These are phyloP conservation scores for Pyrrhosoma nymphula DNA, from an alignment of 2,888 invertebrate species.

Conservation along the genomic window DNA sequence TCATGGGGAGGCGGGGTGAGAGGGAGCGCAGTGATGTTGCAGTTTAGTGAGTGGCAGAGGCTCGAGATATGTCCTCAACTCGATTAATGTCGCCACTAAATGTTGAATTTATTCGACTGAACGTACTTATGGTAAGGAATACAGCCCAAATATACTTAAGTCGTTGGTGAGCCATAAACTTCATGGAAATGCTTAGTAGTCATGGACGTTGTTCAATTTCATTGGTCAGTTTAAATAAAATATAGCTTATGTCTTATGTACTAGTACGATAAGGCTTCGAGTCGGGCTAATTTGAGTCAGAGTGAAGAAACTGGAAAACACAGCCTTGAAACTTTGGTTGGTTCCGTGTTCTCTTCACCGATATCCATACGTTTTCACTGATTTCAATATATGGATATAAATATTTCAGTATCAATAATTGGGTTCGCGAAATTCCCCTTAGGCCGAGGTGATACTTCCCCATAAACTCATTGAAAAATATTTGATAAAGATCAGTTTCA, in stretches of 20 bases:
- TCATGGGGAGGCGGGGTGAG: not conserved
- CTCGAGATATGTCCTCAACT: not conserved
- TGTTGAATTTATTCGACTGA: not conserved
- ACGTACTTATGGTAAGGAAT: not conserved
- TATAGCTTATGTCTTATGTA: not conserved
- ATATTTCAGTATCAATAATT: no score
- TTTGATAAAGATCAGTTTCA: no score
- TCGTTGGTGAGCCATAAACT: not conserved
- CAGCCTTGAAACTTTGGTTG: no score
- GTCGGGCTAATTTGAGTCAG: no score
- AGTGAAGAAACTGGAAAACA: no score
- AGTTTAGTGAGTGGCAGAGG: not conserved
- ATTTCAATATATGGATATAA: no score
- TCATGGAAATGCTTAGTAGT: not conserved
- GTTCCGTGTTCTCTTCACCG: no score
- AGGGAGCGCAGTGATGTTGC: not conserved
- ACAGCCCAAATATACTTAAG: not conserved
- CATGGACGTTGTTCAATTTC: not conserved
- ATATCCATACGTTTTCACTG: no score
- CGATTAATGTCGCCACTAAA: not conserved
- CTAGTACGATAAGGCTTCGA: no score
- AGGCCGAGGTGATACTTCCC: no score
- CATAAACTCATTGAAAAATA: no score
- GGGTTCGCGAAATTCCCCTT: no score
- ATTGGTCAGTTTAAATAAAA: not conserved